These are phyloP conservation scores for Puffinus mauretanicus DNA, from an alignment of 2,113 vertebrate genomes.

Conservation along the genomic window DNA sequence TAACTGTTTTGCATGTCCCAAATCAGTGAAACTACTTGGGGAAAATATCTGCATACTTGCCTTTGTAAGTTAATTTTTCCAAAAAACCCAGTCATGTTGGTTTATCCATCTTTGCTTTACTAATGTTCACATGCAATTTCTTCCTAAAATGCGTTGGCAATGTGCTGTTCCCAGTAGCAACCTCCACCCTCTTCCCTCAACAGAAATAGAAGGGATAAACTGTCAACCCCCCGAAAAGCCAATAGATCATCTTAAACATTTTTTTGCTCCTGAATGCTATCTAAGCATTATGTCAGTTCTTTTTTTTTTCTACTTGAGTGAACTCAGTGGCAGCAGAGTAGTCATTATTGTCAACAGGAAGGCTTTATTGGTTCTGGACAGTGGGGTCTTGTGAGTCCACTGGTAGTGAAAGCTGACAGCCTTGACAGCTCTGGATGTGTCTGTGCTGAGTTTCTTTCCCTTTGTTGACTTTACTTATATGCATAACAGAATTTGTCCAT, in stretches of 20 bases:
- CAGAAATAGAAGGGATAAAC: constrained; percentile 1
- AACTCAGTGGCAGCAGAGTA: background rate
- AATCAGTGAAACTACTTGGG: background rate
- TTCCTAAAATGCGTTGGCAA: background rate
- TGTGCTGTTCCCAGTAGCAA: background rate
- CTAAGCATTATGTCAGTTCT: constrained; percentile 14
- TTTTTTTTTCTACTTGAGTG: constrained; percentile 21
- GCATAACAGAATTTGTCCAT: background rate
- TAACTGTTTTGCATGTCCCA: background rate
- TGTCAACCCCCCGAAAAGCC: background rate
- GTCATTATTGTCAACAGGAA: constrained; percentile 17
- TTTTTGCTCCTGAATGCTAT: constrained; percentile 7
- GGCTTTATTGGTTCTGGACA: background rate
- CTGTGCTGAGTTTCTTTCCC: background rate
- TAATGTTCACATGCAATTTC: background rate
- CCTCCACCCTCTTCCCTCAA: background rate
- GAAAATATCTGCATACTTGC: background rate
- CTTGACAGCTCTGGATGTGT: background rate
- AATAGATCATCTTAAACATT: background rate
- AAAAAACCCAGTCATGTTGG: background rate
- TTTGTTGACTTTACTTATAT: background rate
- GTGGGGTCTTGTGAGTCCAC: background rate
- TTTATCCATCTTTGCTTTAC: background rate
- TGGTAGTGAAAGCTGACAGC: background rate
- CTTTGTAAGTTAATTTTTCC: background rate